These are phyloP conservation scores for Indicator maculatus DNA, from an alignment of 2,113 vertebrate species.

Conservation along the genomic window DNA sequence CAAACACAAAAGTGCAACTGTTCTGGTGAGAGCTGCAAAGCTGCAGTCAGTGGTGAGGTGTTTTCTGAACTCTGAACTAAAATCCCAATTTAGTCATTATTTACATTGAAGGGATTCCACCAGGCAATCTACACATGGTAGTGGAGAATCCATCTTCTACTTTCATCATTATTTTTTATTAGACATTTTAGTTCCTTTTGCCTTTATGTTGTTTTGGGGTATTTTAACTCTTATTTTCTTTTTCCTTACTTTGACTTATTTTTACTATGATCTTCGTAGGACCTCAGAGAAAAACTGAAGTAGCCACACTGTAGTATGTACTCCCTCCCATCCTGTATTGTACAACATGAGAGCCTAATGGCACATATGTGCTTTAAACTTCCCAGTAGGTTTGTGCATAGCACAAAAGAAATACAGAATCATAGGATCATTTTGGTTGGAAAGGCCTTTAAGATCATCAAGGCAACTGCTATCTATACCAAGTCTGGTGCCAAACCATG, in stretches of 20 bases:
- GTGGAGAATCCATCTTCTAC: neutral
- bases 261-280: neutral
- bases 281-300: neutral
- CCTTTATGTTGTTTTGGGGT: neutral
- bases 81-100: neutral
- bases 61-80: neutral
- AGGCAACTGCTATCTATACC: too few relatives aligned
- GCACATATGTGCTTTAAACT: rapidly evolving
- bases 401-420: neutral
- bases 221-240: neutral
- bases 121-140: neutral
- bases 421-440: too few relatives aligned
- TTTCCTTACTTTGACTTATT: neutral
- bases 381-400: neutral
- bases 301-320: neutral
- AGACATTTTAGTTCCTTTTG: neutral
- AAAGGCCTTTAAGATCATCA: too few relatives aligned
- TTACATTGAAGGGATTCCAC: neutral
- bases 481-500: neutral
- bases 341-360: neutral
- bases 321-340: neutral
- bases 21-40: neutral
- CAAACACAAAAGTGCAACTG: neutral
- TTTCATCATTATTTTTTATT: neutral
- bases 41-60: neutral